Evolutionary conservation across 1,140 invertebrate species (phyloP).

Genomic region (Drosophila kurseongensis): DNA sequence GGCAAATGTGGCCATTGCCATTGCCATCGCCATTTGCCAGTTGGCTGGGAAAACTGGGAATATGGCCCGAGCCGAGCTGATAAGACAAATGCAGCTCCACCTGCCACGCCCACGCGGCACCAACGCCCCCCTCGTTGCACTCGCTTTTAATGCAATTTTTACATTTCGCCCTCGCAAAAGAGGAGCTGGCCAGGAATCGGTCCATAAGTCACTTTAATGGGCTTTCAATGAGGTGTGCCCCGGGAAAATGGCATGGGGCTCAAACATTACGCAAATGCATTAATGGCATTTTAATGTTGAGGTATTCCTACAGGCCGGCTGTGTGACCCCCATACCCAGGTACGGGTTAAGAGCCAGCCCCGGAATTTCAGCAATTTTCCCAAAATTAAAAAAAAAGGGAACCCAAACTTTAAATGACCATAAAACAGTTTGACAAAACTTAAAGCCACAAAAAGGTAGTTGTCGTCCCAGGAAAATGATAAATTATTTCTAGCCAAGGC

Average conservation of each 20-base stretch:
- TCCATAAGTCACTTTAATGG: conserved; percentile 81
- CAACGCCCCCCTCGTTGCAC: conserved; percentile 3
- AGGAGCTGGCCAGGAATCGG: conserved; percentile 41
- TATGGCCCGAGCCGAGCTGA: conserved; percentile 53
- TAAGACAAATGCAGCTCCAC: conserved; percentile 74
- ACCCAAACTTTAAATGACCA: conserved; percentile 65
- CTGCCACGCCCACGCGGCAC: conserved; percentile 41
- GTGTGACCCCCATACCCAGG: conserved; percentile 16
- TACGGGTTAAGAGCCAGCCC: conserved; percentile 7
- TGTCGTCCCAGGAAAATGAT: conserved; percentile 67
- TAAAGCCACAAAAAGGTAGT: conserved; percentile 69
- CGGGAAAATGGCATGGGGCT: conserved; percentile 38
- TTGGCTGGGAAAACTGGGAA: conserved; percentile 6
- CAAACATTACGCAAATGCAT: conserved; percentile 80
- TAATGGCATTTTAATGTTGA: conserved; percentile 82
- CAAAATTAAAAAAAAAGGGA: conserved; percentile 54
- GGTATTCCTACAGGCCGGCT: conserved; percentile 53
- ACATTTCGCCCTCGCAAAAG: conserved; percentile 39
- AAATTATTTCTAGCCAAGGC: conserved; percentile 78
- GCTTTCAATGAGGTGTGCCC: conserved; percentile 78
- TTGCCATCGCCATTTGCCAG: conserved; percentile 41
- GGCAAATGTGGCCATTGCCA: conserved; percentile 63
- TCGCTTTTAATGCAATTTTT: conserved; percentile 80
- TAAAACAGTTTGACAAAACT: conserved; percentile 61
- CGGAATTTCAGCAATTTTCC: conserved; percentile 54